A percentile compares a stretch with the other conserved stretches of the same genome.
Conservation (phyloP, 2,113 vertebrate genomes). For the Epinephelus lanceolatus region DNA sequence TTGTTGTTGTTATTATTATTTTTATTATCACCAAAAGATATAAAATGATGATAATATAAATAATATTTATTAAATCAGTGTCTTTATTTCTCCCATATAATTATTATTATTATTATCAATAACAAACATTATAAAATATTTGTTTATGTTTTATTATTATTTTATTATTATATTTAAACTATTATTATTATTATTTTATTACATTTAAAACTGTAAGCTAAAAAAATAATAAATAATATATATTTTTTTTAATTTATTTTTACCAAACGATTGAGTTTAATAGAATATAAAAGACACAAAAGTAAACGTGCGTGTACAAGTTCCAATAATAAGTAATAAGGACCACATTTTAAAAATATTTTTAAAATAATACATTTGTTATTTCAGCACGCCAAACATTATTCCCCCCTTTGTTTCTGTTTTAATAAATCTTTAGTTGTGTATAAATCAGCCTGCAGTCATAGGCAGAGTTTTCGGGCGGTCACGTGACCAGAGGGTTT, state of each 20-base stretch:
- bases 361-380: neutral
- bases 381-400: neutral
- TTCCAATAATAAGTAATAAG: neutral
- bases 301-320: too few relatives aligned
- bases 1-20: neutral
- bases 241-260: too few relatives aligned
- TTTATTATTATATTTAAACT: neutral
- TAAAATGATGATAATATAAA: too few relatives aligned
- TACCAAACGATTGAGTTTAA: too few relatives aligned
- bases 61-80: too few relatives aligned
- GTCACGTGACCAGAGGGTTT: conserved; percentile 64
- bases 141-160: neutral
- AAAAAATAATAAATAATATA: too few relatives aligned
- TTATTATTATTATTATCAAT: neutral
- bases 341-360: neutral
- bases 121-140: neutral
- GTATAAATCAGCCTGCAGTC: conserved; percentile 2
- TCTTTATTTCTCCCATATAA: too few relatives aligned
- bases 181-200: too few relatives aligned
- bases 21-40: too few relatives aligned
- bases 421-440: neutral
- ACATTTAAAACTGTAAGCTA: too few relatives aligned
- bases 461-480: neutral
- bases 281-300: too few relatives aligned
- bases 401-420: neutral